phyloP scores from a whole-genome alignment of 2,888 invertebrate genomes.

The Thymelicus sylvestris region DNA sequence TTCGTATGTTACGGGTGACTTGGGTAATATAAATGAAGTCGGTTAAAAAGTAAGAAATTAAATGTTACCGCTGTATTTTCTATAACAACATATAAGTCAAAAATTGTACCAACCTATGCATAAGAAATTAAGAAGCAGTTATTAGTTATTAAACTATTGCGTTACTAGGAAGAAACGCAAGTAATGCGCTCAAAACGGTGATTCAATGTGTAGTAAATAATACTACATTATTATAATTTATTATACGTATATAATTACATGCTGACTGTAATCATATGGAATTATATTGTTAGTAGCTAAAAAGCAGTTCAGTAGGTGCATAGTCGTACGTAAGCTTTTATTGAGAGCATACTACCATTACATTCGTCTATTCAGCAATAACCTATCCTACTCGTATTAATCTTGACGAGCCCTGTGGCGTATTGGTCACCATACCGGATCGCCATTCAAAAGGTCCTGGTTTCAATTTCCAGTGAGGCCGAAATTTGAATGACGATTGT shows the following conservation, averaged over 20 bases:
- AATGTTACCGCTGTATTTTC: no score
- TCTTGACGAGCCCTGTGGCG: no score
- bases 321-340: neutral
- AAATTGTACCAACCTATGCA: no score
- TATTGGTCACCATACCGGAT: no score
- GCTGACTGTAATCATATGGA: constrained; percentile 10
- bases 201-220: constrained; percentile 22
- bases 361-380: neutral
- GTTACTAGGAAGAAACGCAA: constrained; percentile 22
- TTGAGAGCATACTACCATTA: neutral
- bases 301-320: neutral
- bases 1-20: no score
- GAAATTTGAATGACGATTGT: no score
- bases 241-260: constrained; percentile 19
- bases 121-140: neutral
- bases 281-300: constrained; percentile 9
- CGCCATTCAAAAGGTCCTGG: no score
- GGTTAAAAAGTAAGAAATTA: no score
- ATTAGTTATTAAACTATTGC: constrained; percentile 13
- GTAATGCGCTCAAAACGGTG: constrained; percentile 21
- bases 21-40: no score
- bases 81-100: no score
- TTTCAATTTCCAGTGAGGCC: no score
- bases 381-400: no score
- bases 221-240: constrained; percentile 23